These are phyloP conservation scores for Bufotes viridis DNA, from an alignment of 2,797 vertebrate species.

Conservation along the genomic window DNA sequence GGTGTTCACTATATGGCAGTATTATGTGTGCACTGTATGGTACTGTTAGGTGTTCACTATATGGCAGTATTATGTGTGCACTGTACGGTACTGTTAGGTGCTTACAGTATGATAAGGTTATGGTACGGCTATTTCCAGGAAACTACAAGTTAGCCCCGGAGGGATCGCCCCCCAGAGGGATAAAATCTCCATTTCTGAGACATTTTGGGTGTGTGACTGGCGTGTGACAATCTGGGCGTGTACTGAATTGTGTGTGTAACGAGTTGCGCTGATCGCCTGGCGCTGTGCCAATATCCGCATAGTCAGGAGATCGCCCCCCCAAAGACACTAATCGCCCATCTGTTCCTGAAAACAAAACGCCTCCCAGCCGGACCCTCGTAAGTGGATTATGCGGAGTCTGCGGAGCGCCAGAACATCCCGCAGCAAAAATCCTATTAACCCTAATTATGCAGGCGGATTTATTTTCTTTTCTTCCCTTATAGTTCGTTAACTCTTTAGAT, in stretches of 20 bases:
- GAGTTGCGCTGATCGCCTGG: background rate
- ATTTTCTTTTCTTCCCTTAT: background rate
- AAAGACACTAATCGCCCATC: constrained; percentile 45
- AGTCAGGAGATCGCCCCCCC: background rate
- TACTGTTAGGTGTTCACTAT: background rate
- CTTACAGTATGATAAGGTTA: background rate
- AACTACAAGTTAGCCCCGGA: no score
- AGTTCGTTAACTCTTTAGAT: background rate
- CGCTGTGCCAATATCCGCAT: background rate
- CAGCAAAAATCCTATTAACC: constrained; percentile 42
- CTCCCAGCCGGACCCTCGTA: constrained; percentile 10
- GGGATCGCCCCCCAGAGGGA: no score
- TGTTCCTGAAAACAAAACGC: constrained; percentile 31
- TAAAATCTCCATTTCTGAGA: no score
- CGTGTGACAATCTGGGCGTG: background rate
- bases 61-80: background rate
- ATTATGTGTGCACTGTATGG: no score
- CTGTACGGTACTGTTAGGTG: background rate
- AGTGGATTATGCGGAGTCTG: constrained; percentile 45
- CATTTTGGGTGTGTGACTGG: background rate
- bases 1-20: no score
- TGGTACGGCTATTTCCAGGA: background rate
- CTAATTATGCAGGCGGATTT: constrained; percentile 16
- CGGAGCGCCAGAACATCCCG: constrained; percentile 32
- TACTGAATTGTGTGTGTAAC: background rate